Evolutionary conservation across 2,888 invertebrate genomes (phyloP).

Genomic region (Pachycephus smyrnensis): DNA sequence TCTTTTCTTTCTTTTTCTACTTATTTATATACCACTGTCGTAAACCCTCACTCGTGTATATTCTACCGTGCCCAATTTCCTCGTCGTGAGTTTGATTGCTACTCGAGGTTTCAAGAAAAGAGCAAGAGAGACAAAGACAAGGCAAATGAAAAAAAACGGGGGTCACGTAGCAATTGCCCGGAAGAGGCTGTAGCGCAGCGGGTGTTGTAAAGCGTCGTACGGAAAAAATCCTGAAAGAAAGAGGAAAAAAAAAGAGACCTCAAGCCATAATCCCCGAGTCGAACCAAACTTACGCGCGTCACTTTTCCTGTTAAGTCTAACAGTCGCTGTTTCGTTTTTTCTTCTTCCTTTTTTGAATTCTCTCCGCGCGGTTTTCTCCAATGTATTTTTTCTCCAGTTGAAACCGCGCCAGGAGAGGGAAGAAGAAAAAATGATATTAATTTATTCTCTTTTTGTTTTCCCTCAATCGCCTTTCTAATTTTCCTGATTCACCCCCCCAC

Average conservation of each 20-base stretch:
- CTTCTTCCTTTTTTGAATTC: constrained; percentile 38
- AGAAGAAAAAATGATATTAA: background rate
- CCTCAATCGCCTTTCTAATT: constrained; percentile 6
- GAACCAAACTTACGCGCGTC: constrained; percentile 45
- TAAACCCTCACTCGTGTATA: constrained; percentile 19
- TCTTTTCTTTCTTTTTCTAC: constrained; percentile 21
- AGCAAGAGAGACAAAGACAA: background rate
- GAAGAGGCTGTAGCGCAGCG: background rate
- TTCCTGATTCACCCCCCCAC: background rate
- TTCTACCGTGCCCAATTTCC: constrained; percentile 17
- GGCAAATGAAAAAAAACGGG: background rate
- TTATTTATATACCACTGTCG: constrained; percentile 29
- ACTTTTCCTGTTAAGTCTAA: constrained; percentile 33
- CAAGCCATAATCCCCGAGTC: constrained; percentile 36
- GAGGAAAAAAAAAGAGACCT: background rate
- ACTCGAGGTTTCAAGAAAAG: constrained; percentile 45
- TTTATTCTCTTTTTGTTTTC: background rate
- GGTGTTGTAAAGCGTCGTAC: background rate
- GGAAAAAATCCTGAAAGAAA: constrained; percentile 32
- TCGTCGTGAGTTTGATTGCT: constrained; percentile 50
- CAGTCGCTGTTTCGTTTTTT: constrained; percentile 40
- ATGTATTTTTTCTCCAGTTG: constrained; percentile 35
- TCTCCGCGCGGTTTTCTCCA: background rate
- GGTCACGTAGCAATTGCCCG: background rate
- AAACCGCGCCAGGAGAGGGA: constrained; percentile 10